Base-by-base conservation (phyloP, 35 echinoderm and acorn worm species). In the Amphiura filiformis region DNA sequence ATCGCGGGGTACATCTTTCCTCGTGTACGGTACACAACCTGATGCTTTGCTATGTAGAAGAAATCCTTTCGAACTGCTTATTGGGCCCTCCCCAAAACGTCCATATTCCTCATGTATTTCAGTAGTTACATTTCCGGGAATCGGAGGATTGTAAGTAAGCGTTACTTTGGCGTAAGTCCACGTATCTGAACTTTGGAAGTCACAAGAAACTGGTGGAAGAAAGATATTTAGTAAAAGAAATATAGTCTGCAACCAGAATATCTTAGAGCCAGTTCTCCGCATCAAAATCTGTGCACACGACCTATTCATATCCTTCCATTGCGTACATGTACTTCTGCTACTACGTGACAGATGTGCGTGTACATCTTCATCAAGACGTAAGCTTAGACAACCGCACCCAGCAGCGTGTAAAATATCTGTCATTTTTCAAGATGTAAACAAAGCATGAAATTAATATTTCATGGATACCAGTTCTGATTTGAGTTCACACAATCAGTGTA, bases 81-180 rank as follows among this genome's bases (percentile, higher is more conserved):
- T 76, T 35, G 84, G 61, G 18, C 84, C 84, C 31, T 52, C 39
- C 0, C 56, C 61, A 40, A 86, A 86, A 11, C 61, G 84, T 56
- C 57, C 84, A 35, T 35, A 38, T 37, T 86, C 84, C 31, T 86
- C 56, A 26, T 39, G 7, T 11, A 20, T 86, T 37, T 86, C 84
- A 1, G 56, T 86, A 1, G 84, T 86, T 31, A 75, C 18, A 65
- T 86, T 86, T 28, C 70, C 38, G 1, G 56, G 30, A 36, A 86
- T 40, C 17, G 84, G 57, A 35, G 65, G 56, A 23, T 86, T 37
- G 37, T 86, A 86, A 23, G 84, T 86, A 15, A 86, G 84, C 20
- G 75, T 76, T 14, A 86, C 52, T 31, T 39, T 86, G 34, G 84
- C 84, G 0, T 56, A 75, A 35, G 84, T 86, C 84, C 84, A 86